A percentile compares a stretch with the other conserved stretches of the same genome.
Evolutionary conservation across 1,140 invertebrate species (phyloP).

Genomic region (Cherax destructor): DNA sequence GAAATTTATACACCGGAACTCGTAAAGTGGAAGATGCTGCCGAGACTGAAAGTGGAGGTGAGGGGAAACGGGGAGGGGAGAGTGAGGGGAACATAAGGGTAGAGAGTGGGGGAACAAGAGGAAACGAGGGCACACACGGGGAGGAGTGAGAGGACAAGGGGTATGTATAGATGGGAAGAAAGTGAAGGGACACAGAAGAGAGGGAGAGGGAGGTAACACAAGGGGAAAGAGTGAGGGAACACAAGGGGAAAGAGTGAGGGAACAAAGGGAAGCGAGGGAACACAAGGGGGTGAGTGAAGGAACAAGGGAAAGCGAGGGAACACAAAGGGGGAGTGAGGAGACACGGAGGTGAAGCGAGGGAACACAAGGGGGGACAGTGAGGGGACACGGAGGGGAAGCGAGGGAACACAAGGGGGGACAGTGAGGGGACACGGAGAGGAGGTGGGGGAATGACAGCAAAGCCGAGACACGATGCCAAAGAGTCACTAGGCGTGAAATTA

Average conservation of each 20-base stretch:
- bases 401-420: not conserved
- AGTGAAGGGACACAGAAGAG: no score
- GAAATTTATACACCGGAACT: no score
- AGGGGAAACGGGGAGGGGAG: not conserved
- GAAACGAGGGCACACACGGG: no score
- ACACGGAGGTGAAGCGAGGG: not conserved
- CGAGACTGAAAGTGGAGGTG: no score
- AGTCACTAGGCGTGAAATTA: not conserved
- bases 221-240: no score
- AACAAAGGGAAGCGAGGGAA: no score
- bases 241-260: no score
- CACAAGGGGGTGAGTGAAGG: no score
- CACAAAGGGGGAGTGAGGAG: not conserved
- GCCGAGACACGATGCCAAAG: not conserved
- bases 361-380: not conserved
- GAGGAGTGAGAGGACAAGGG: no score
- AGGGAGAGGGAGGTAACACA: no score
- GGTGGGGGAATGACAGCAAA: not conserved
- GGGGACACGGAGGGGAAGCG: not conserved
- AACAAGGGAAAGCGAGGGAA: not conserved
- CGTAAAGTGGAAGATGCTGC: no score
- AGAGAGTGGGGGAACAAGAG: not conserved
- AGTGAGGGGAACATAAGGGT: not conserved
- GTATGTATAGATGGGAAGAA: no score
- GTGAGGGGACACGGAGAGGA: not conserved